Evolutionary conservation across 2,113 vertebrate species (phyloP).

Genomic region (Proteles cristata): DNA sequence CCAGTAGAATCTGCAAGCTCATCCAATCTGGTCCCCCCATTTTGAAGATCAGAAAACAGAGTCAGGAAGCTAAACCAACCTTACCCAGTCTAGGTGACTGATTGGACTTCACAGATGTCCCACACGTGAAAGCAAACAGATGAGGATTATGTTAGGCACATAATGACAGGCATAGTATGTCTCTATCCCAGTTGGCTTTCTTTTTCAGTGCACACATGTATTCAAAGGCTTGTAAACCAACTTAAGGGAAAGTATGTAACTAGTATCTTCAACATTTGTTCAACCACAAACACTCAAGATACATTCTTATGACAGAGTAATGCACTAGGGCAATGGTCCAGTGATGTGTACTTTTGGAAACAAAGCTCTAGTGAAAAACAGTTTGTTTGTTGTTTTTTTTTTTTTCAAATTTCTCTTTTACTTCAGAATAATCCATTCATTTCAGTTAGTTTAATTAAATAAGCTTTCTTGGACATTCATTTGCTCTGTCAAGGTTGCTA

Average conservation of each 20-base stretch:
- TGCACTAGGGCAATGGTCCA: constrained; percentile 7
- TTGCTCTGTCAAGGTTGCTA: constrained; percentile 12
- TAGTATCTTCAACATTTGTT: constrained; percentile 6
- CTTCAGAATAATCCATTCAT: constrained; percentile 33
- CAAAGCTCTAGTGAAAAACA: constrained; percentile 36
- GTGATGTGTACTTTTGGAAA: constrained; percentile 53
- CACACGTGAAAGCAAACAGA: neutral
- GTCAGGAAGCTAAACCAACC: neutral
- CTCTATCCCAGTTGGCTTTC: neutral
- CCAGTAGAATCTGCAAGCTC: neutral
- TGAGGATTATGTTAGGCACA: neutral
- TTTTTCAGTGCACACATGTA: constrained; percentile 2
- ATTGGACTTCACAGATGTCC: neutral
- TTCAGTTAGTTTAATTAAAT: constrained; percentile 23
- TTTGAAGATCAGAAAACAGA: neutral
- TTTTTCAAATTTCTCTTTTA: constrained; percentile 46
- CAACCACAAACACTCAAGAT: neutral
- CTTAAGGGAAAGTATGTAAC: constrained; percentile 20
- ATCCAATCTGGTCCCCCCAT: neutral
- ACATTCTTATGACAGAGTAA: neutral
- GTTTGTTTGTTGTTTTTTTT: neutral
- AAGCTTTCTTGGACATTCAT: constrained; percentile 12
- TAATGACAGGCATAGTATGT: neutral
- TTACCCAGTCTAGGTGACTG: neutral
- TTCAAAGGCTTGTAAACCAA: neutral